Evolutionary conservation across 2,888 invertebrate genomes (phyloP), one percentile per base, ranked within the genome.

Genomic region (Cerceris rybyensis): DNA sequence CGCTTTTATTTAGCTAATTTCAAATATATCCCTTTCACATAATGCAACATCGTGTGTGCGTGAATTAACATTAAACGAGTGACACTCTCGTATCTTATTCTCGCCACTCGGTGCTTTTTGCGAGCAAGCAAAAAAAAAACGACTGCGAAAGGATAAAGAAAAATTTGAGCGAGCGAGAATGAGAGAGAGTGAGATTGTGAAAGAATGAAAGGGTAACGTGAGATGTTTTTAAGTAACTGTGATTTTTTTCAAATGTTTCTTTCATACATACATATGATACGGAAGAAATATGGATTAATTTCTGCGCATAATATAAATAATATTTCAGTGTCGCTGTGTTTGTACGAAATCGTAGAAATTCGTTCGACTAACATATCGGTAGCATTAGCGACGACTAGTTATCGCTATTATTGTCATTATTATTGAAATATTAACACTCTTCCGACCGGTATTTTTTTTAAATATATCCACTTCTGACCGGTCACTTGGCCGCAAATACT

Each of bases 211-310:
- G 69, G 81, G 67, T 74, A 80, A 75, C 76, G 73, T 82, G 84
- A 80, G 84, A 70, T 86, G 87, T 89, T 89, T 88, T 89, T 89
- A 87, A 90, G 88, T 91, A 90, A 90, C 91, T 91, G 91, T 91
- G 91, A 91, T 91, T 91, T 88, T 88, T 89, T 90, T 91, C 88
- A 89, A 89, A 89, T 91, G 87, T 91, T 90, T 91, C 55, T 67
- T 70, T 78, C 61, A 81, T 70, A 80, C 69, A 81, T 75, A 75
- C 76, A 73, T 61, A 81, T 71, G 86, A 87, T 87, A 87, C 83
- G 86, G 84, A 28, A 88, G 84, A 82, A 87, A 88, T 86, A 88
- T 80, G 81, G 81, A 88, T 87, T 87, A 82, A 87, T 90, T 90
- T 89, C 82, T 90, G 88, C 81, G 88, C 85, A 88, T 89, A 90